Evolutionary conservation across 2,797 vertebrate genomes (phyloP), one percentile per base, ranked within the genome.

Genomic region (Tamandua tetradactyla): DNA sequence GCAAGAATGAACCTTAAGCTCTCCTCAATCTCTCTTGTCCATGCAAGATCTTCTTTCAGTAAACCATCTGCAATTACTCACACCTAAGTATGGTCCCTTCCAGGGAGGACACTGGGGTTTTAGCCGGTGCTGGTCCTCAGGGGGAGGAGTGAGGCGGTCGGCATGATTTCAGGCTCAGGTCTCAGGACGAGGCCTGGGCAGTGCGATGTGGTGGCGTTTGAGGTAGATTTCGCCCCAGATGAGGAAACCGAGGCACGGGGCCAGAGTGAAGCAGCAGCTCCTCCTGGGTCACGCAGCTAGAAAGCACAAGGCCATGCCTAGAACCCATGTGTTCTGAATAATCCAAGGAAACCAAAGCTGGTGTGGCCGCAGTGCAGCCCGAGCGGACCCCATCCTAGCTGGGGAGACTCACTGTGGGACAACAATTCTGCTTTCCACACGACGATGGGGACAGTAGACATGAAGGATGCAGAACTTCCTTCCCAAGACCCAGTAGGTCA

Each of bases 351-450:
- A 37, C 25, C 4, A 37, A 0, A 55, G 79, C 17, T 37, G n/a
- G 7, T 52, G 9, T 0, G 13, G 44, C 20, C 23, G 13, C 15
- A 64, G 5, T n/a, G 62, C 52, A 76, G 30, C 23, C 2, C 40
- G 11, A 35, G 32, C 75, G 37, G 37, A 47, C 17, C 23, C 25
- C 30, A 79, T 15, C 1, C 11, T 42, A 37, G 57, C 64, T 49
- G 15, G 12, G 66, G 30, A 82, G 20, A 9, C 20, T 62, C 40
- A 23, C 59, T 3, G 2, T 15, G 14, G 4, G 23, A 59, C 49
- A 62, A 22, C 27, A 71, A 22, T 81, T 22, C 6, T 3, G 2
- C 1, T 18, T 20, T 37, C 18, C 25, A 20, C 0, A 44, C 0
- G 20, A 44, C 40, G 20, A 44, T 40, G 4, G 17, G 18, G 35